A percentile compares a stretch with the other conserved stretches of the same genome.
These are phyloP conservation scores for Apus apus DNA, from an alignment of 2,113 vertebrate genomes.

Conservation along the genomic window DNA sequence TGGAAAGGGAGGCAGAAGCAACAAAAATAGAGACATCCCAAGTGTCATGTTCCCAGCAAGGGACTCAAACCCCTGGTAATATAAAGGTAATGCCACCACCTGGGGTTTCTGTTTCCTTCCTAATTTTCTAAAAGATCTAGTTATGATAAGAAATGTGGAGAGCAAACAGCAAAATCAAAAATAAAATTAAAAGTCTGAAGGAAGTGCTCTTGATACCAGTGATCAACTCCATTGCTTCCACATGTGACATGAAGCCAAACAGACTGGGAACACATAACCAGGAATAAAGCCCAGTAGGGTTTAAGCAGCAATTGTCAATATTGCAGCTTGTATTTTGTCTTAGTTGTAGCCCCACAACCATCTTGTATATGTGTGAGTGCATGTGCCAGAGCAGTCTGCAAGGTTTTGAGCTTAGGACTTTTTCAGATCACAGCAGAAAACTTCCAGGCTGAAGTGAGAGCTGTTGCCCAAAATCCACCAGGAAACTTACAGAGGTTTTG, in stretches of 20 bases:
- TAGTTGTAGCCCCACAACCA: not conserved
- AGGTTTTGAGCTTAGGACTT: not conserved
- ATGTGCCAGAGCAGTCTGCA: not conserved
- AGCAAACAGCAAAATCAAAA: not conserved
- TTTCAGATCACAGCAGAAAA: constrained; percentile 31
- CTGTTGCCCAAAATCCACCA: not conserved
- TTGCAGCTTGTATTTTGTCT: not conserved
- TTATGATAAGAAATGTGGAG: not conserved
- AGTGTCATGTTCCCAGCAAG: not conserved
- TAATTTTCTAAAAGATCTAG: not conserved
- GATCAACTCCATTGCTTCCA: not conserved
- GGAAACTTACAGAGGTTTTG: not conserved
- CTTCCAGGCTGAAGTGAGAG: not conserved
- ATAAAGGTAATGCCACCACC: not conserved
- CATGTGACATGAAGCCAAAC: not conserved
- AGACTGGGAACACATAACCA: rapidly evolving
- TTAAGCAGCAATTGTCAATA: not conserved
- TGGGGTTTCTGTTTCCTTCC: not conserved
- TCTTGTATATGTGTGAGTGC: rapidly evolving
- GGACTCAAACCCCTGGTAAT: not conserved
- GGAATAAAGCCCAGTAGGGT: not conserved
- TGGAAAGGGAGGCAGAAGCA: not conserved
- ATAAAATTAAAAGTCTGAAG: not conserved
- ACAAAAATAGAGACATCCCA: not conserved
- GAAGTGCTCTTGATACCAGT: not conserved